Base-by-base conservation (phyloP, 2,113 vertebrate genomes). In the Xenopus laevis region DNA sequence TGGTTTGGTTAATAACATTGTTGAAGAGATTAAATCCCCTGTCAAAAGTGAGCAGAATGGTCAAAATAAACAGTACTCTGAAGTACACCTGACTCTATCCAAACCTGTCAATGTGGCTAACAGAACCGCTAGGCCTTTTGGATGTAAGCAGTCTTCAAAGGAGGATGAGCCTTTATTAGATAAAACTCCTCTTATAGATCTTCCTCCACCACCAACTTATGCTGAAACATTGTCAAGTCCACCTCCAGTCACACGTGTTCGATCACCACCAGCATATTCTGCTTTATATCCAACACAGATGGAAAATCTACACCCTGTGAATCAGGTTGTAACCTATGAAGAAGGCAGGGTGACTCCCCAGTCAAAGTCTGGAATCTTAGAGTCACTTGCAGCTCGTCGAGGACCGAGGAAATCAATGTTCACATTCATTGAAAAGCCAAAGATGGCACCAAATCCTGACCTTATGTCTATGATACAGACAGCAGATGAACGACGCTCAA, bases 341-440 rank as follows among this genome's bases (percentile, higher is more conserved):
- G 80, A 72, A 50, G 87, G 79, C 0, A 78, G 78, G 13, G 76
- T 66, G 0, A 73, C 70, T 7, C 82, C 88, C 1, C 67, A 88
- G 68, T 81, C 84, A 79, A 95, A 95, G 87, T 94, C 94, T 0
- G 97, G 95, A 64, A 90, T 99, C 75, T 84, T 99, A 68, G 94
- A 98, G 47, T 92, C 97, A 53, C 90, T 92, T 0, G 84, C 87
- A 12, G 83, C 83, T 12, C 93, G 86, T 8, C 82, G 94, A 76
- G 79, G 79, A 3, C 79, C 74, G 78, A 91, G 87, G 20, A 98
- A 96, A 74, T 87, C 96, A 27, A 50, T 50, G 47, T 50, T 50
- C 47, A 99, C 97, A 2, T 99, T 99, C 0, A 92, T 97, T 23
- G 96, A 99, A 86, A 98, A 98, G 81, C 88, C 92, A 0, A 95